Conservation (phyloP, 2,113 vertebrate species). For the Pica pica region DNA sequence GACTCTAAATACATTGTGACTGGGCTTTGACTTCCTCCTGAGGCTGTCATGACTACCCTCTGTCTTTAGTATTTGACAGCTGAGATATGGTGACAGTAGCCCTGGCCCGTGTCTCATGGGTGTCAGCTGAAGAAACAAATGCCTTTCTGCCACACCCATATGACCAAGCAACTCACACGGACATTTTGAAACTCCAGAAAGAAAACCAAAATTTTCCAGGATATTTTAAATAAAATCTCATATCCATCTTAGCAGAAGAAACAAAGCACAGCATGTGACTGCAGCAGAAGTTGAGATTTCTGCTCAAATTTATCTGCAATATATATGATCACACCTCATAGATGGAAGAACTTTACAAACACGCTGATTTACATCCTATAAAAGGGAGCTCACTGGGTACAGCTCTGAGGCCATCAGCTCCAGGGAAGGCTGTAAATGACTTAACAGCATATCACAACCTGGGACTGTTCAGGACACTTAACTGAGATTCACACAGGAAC, state of each 20-base stretch:
- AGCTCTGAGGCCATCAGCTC: background rate
- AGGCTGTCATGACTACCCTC: background rate
- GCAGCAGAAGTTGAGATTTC: background rate
- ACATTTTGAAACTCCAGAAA: background rate
- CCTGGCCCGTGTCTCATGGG: background rate
- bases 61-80: background rate
- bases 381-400: background rate
- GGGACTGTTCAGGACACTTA: background rate
- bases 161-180: accelerated
- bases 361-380: background rate
- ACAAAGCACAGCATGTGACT: background rate
- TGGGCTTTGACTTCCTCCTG: background rate
- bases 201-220: background rate
- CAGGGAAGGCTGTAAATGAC: background rate
- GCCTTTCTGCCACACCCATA: background rate
- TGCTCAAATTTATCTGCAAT: background rate
- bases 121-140: background rate
- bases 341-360: background rate
- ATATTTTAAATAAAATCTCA: background rate
- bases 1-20: background rate
- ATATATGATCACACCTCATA: background rate
- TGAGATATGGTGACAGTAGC: background rate
- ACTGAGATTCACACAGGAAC: background rate
- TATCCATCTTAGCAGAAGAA: background rate
- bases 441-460: background rate